Evolutionary conservation across 2,113 vertebrate genomes (phyloP).

Genomic region (Oryzias curvinotus): DNA sequence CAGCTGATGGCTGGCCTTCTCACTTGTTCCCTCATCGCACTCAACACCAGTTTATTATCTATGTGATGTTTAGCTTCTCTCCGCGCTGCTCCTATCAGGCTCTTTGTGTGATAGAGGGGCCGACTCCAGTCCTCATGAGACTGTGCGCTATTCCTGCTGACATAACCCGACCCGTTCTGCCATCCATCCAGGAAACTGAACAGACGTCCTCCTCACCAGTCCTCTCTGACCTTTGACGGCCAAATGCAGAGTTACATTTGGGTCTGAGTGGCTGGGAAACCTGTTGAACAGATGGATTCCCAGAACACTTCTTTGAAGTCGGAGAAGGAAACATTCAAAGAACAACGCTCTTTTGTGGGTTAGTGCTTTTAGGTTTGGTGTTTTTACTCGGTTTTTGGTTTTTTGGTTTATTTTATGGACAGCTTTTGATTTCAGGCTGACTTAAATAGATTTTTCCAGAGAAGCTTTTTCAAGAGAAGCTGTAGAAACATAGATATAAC

Average conservation of each 20-base stretch:
- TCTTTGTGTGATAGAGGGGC: neutral
- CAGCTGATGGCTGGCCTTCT: constrained; percentile 1
- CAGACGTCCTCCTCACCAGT: constrained; percentile 18
- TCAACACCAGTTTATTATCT: constrained; percentile 28
- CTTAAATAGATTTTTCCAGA: no score
- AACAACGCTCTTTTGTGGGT: no score
- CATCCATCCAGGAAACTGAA: neutral
- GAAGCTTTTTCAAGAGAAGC: no score
- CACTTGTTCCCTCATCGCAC: constrained; percentile 21
- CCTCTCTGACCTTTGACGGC: neutral
- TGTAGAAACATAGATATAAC: no score
- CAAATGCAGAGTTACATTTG: constrained; percentile 10
- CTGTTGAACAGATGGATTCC: constrained; percentile 37
- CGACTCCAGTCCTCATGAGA: neutral
- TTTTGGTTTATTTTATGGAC: no score
- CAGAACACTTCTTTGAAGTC: constrained; percentile 28
- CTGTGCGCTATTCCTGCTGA: constrained; percentile 7
- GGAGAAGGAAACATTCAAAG: neutral
- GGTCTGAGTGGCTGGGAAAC: constrained; percentile 25
- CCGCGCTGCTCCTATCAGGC: neutral
- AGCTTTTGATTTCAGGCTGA: no score
- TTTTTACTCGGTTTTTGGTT: no score
- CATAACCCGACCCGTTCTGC: neutral
- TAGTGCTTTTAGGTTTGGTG: no score
- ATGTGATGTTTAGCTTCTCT: constrained; percentile 9